These are phyloP conservation scores for Dicyrtomina minuta DNA, from an alignment of 2,888 invertebrate genomes.

Conservation along the genomic window DNA sequence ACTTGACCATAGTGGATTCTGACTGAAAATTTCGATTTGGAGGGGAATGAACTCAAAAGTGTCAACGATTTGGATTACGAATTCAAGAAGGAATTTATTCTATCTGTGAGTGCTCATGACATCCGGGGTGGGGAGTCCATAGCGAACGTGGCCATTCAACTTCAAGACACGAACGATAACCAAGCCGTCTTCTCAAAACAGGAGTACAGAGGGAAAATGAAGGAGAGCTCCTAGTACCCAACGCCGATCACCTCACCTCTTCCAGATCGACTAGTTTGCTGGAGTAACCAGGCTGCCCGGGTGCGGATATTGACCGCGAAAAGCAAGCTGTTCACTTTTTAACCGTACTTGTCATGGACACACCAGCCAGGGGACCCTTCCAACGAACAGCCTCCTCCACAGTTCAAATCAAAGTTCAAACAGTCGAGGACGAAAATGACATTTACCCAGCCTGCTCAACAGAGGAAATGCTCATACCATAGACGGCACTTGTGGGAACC, in stretches of 20 bases:
- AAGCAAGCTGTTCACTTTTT: slow-evolving; percentile 69
- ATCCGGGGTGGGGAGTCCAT: slow-evolving; percentile 74
- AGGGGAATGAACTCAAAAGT: slow-evolving; percentile 46
- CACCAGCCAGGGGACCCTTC: slow-evolving; percentile 69
- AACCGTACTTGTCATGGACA: slow-evolving; percentile 73
- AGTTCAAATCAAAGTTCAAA: slow-evolving; percentile 54
- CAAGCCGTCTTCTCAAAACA: too few relatives aligned
- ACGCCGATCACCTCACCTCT: slow-evolving; percentile 69
- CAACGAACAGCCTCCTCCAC: slow-evolving; percentile 67
- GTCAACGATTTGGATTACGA: slow-evolving; percentile 70
- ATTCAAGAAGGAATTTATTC: slow-evolving; percentile 73
- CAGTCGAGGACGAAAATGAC: slow-evolving; percentile 71
- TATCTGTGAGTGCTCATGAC: slow-evolving; percentile 77
- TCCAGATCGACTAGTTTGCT: slow-evolving; percentile 70
- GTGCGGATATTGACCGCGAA: slow-evolving; percentile 72
- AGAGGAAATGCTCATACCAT: slow-evolving; percentile 71
- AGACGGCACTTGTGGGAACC: slow-evolving; percentile 69
- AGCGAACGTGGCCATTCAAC: slow-evolving; percentile 69
- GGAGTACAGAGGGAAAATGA: slow-evolving; percentile 69
- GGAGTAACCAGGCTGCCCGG: slow-evolving; percentile 67
- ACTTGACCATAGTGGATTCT: slow-evolving; percentile 36
- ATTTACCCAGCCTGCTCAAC: slow-evolving; percentile 69
- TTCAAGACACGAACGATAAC: too few relatives aligned
- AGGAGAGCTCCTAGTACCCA: slow-evolving; percentile 69
- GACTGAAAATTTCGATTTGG: slow-evolving; percentile 48